These are phyloP conservation scores for Sminthurinus signatus DNA, from an alignment of 1,140 invertebrate genomes.

Conservation along the genomic window DNA sequence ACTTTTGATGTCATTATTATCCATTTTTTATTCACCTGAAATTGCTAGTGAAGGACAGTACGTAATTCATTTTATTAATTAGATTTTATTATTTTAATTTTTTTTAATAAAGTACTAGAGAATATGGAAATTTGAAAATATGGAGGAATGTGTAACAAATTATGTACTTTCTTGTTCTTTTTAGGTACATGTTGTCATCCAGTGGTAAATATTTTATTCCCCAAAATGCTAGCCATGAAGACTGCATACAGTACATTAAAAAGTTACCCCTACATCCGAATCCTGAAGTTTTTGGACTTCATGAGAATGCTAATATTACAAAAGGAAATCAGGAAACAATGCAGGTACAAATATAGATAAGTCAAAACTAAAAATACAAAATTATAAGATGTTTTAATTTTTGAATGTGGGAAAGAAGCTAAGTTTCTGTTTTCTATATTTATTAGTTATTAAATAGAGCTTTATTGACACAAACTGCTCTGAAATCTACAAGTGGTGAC, in stretches of 20 bases:
- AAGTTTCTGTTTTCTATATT: neutral
- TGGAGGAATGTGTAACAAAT: too few species aligned
- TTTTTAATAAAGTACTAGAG: too few species aligned
- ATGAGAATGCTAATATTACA: conserved; percentile 53
- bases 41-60: conserved; percentile 45
- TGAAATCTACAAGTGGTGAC: conserved; percentile 29
- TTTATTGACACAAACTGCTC: conserved; percentile 46
- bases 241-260: conserved; percentile 50
- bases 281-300: conserved; percentile 53
- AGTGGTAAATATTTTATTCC: conserved; percentile 49
- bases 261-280: conserved; percentile 48
- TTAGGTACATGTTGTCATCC: conserved; percentile 46
- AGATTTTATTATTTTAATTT: too few species aligned
- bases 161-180: too few species aligned
- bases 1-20: conserved; percentile 49
- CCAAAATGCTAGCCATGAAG: conserved; percentile 46
- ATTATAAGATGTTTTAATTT: neutral
- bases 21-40: conserved; percentile 36
- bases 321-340: conserved; percentile 51
- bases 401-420: neutral
- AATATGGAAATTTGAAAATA: too few species aligned
- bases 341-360: conserved; percentile 48
- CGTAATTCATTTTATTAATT: too few species aligned
- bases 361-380: conserved; percentile 42
- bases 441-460: conserved; percentile 46